A percentile compares a stretch with the other conserved stretches of the same genome.
Evolutionary conservation across 2,797 vertebrate species (phyloP).

Genomic region (Sebastes variabilis): DNA sequence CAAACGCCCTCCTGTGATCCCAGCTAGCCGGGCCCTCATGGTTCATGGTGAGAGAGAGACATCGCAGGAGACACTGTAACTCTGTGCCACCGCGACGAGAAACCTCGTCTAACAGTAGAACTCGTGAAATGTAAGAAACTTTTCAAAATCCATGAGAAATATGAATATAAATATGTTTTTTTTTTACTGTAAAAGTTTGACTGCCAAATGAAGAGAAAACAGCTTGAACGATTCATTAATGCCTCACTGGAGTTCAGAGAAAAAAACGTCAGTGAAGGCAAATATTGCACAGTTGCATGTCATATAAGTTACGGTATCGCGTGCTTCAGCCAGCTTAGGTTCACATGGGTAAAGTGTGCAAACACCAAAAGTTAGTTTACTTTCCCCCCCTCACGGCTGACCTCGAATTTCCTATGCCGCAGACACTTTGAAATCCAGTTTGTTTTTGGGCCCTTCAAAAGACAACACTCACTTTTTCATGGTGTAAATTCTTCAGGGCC

Average conservation of each 20-base stretch:
- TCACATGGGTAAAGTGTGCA: constrained; percentile 48
- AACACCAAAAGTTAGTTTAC: constrained; percentile 48
- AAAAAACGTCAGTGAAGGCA: not conserved
- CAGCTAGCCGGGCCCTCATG: constrained; percentile 23
- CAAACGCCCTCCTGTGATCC: constrained; percentile 54
- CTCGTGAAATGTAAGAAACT: constrained; percentile 10
- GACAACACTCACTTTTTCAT: constrained; percentile 66
- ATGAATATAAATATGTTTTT: not conserved
- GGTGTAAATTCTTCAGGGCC: constrained; percentile 39
- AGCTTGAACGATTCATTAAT: not conserved
- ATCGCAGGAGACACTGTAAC: constrained; percentile 7
- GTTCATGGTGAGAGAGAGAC: constrained; percentile 29
- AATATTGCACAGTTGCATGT: not conserved
- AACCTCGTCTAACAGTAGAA: not conserved
- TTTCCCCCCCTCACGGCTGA: constrained; percentile 36
- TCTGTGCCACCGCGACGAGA: not conserved
- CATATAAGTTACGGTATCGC: constrained; percentile 5
- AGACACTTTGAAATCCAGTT: constrained; percentile 76
- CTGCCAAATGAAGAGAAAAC: not conserved
- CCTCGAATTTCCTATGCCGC: constrained; percentile 70
- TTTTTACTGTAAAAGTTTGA: not conserved
- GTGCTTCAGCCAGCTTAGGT: constrained; percentile 20
- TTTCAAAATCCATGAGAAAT: not conserved
- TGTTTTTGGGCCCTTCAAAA: constrained; percentile 71
- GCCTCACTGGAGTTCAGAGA: not conserved